These are phyloP conservation scores for Aspidapion aeneum DNA, from an alignment of 2,888 invertebrate genomes.

Conservation along the genomic window DNA sequence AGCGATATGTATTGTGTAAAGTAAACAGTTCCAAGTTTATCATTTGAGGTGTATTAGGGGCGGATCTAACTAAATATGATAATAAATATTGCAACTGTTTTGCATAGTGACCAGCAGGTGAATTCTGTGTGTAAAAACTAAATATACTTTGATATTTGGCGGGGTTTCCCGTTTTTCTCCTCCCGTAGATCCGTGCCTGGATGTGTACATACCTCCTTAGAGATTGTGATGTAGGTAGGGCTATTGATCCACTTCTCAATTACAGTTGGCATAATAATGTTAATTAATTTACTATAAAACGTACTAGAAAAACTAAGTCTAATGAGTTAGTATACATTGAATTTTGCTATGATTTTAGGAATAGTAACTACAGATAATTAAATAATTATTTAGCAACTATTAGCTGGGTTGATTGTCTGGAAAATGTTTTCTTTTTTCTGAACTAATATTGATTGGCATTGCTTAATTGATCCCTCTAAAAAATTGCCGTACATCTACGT, in stretches of 20 bases:
- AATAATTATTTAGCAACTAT: conserved; percentile 11
- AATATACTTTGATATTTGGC: too few species aligned
- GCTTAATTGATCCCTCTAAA: conserved; percentile 2
- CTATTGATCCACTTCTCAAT: conserved; percentile 1
- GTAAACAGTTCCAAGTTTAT: conserved; percentile 4
- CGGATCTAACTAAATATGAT: too few species aligned
- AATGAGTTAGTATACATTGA: background rate
- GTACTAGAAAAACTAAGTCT: conserved; percentile 2
- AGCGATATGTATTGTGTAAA: conserved; percentile 1
- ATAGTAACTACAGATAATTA: conserved; percentile 4
- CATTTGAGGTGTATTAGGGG: background rate
- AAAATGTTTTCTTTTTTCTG: background rate
- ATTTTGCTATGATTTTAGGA: conserved; percentile 11
- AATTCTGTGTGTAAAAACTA: too few species aligned
- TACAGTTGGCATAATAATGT: conserved; percentile 4
- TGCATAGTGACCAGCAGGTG: conserved; percentile 1
- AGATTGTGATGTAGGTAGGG: conserved; percentile 1
- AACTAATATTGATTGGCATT: conserved; percentile 14
- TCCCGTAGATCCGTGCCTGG: too few species aligned
- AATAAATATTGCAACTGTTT: conserved; percentile 2
- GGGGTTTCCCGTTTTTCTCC: too few species aligned
- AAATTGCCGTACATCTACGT: conserved; percentile 3
- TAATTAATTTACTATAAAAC: background rate
- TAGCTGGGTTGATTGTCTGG: conserved; percentile 1
- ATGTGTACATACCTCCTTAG: background rate